Conservation (phyloP, 2,888 invertebrate species). For the Amiota mariae region DNA sequence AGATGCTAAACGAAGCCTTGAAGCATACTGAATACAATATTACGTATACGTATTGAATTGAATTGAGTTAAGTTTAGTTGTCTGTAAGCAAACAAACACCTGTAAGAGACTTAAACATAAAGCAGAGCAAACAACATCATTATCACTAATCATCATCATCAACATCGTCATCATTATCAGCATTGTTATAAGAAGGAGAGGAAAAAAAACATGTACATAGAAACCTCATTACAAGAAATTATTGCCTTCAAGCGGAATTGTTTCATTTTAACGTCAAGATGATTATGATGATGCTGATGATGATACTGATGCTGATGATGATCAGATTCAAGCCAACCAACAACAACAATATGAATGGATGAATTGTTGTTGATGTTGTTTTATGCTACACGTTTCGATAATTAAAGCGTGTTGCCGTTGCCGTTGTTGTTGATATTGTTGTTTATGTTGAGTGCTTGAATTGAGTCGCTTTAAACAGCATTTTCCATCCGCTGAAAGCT, state of each 20-base stretch:
- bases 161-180: background rate
- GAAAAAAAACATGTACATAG: conserved; percentile 25
- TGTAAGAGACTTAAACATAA: background rate
- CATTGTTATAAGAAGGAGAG: background rate
- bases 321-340: no score
- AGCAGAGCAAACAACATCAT: background rate
- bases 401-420: conserved; percentile 2
- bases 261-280: conserved; percentile 1
- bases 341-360: no score
- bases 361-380: no score
- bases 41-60: background rate
- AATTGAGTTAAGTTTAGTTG: background rate
- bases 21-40: background rate
- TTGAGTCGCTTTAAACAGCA: no score
- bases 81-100: conserved; percentile 5
- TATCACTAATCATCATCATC: background rate
- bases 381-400: background rate
- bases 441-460: background rate
- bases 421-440: no score
- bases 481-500: background rate
- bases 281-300: no score
- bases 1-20: no score
- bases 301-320: no score
- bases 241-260: conserved; percentile 41
- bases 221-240: conserved; percentile 65